phyloP scores from a whole-genome alignment of 2,888 invertebrate genomes.

The Cartodere bifasciata region DNA sequence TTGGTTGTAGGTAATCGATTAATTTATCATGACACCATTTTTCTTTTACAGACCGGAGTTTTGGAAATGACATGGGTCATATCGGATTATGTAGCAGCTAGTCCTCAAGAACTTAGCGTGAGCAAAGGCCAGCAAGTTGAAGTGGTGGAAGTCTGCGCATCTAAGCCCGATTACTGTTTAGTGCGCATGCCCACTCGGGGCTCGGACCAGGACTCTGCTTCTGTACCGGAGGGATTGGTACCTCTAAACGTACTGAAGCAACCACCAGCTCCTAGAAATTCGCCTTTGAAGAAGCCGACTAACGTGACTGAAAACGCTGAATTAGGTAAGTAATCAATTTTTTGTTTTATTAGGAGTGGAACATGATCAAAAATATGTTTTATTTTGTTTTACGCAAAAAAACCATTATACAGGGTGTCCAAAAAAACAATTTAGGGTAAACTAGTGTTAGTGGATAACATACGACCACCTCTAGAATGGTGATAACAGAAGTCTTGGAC shows the following conservation, averaged over 20 bases:
- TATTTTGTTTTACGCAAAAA: no score
- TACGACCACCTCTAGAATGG: no score
- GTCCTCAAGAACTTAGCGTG: constrained; percentile 70
- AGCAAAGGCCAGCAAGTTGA: constrained; percentile 90
- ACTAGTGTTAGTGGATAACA: no score
- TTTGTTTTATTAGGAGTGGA: no score
- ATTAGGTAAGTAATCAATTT: constrained; percentile 32
- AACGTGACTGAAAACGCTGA: constrained; percentile 27
- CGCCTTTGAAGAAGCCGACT: constrained; percentile 39
- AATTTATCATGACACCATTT: no score
- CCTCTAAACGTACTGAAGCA: constrained; percentile 68
- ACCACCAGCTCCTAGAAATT: constrained; percentile 49
- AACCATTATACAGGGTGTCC: no score
- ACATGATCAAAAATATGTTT: no score
- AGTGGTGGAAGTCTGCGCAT: constrained; percentile 64
- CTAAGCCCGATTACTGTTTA: constrained; percentile 57
- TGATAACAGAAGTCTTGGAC: no score
- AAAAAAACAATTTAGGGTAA: no score
- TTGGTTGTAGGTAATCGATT: no score
- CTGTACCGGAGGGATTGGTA: constrained; percentile 67
- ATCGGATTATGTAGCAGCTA: constrained; percentile 70
- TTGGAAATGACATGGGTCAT: constrained; percentile 87
- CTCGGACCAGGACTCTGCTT: constrained; percentile 35
- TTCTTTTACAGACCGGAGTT: constrained; percentile 52
- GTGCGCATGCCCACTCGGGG: constrained; percentile 47